A percentile compares a stretch with the other conserved stretches of the same genome.
Conservation (phyloP, 2,888 invertebrate species). For the Ochlodes sylvanus region DNA sequence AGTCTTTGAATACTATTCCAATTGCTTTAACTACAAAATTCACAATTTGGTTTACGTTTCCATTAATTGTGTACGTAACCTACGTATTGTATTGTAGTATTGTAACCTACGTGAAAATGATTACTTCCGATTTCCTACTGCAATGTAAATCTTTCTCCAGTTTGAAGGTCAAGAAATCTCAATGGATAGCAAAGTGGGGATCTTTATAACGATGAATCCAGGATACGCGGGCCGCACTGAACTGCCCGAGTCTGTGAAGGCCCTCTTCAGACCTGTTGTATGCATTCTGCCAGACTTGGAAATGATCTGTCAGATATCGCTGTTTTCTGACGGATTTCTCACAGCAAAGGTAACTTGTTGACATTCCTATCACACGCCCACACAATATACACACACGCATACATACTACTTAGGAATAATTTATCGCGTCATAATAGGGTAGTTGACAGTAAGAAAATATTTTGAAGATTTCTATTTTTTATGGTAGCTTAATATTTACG, state of each 20-base stretch:
- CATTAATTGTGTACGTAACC: no score
- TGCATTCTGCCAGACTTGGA: slow-evolving; percentile 96
- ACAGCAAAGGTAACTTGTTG: slow-evolving; percentile 89
- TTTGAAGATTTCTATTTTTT: no score
- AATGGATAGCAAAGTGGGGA: slow-evolving; percentile 93
- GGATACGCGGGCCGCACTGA: slow-evolving; percentile 97
- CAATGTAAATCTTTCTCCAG: slow-evolving; percentile 68
- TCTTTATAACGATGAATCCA: slow-evolving; percentile 98
- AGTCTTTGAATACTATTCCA: no score
- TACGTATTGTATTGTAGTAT: no score
- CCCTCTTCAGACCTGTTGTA: slow-evolving; percentile 95
- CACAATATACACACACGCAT: no score
- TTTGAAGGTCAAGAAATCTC: slow-evolving; percentile 94
- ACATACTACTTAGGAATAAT: no score
- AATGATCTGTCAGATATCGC: slow-evolving; percentile 95
- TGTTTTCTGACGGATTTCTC: slow-evolving; percentile 96
- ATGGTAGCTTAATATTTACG: no score
- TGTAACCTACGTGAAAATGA: no score
- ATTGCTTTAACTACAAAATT: no score
- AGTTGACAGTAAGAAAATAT: no score
- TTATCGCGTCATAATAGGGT: no score
- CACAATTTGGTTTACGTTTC: no score
- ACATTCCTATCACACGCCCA: background rate
- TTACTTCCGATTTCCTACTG: background rate
- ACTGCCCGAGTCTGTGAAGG: slow-evolving; percentile 96